Evolutionary conservation across 1,140 invertebrate genomes (phyloP), one percentile per base, ranked within the genome.

Genomic region (Trichoplusia ni): DNA sequence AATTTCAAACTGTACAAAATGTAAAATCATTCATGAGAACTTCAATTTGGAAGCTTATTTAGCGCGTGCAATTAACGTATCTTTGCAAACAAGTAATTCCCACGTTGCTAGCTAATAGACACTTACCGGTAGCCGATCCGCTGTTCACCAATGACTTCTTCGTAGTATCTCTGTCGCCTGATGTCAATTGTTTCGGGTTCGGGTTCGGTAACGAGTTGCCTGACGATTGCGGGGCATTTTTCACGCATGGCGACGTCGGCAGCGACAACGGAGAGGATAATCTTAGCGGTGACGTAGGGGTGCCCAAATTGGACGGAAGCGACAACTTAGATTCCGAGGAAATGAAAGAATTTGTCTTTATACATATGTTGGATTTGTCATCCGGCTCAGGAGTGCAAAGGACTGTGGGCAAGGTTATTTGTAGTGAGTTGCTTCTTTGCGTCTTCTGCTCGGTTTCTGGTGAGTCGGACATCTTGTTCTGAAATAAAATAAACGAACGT

Each of bases 51-150:
- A n/a, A n/a, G n/a, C n/a, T n/a, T n/a, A n/a, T n/a, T n/a, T n/a
- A n/a, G n/a, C n/a, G n/a, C n/a, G n/a, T n/a, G n/a, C n/a, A n/a
- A n/a, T n/a, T n/a, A n/a, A n/a, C n/a, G n/a, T n/a, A n/a, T n/a
- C n/a, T n/a, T n/a, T n/a, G n/a, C n/a, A n/a, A n/a, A n/a, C n/a
- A n/a, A n/a, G n/a, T 56, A 38, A 54, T 38, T 54, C 6, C 14
- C 16, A 35, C 18, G 9, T n/a, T 6, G 18, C 11, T 25, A 11
- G 31, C 23, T 21, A 54, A 38, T 14, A 38, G 27, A 46, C 14
- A 80, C 85, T 81, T 77, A 90, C 87, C 87, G n/a, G 87, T 90
- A 60, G 87, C 83, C 1, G 87, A 90, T 13, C 83, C 82, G 14
- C 77, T 49, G 58, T 82, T 84, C 53, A 76, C 44, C 8, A 73